These are phyloP conservation scores for Meloidogyne floridensis DNA, from an alignment of 1,140 invertebrate species.

Conservation along the genomic window DNA sequence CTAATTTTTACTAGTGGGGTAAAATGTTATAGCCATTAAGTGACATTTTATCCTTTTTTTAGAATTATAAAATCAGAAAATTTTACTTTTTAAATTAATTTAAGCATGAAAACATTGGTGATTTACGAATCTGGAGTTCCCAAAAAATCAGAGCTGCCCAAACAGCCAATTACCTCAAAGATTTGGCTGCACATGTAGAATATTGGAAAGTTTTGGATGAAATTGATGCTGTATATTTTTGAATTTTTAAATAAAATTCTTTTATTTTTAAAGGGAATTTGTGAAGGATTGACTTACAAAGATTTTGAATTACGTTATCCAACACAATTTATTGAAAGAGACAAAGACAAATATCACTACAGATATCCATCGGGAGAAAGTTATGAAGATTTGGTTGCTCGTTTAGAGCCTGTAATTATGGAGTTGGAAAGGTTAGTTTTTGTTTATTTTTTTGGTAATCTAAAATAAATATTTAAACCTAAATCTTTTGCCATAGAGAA, in stretches of 20 bases:
- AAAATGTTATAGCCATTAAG: too few species aligned
- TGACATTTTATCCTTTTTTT: neutral
- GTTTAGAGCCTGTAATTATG: constrained; percentile 97
- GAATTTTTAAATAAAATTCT: constrained; percentile 25
- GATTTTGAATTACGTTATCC: constrained; percentile 93
- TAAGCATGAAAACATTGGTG: constrained; percentile 76
- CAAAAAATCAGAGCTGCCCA: constrained; percentile 94
- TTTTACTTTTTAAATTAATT: constrained; percentile 16
- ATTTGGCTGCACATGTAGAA: constrained; percentile 81
- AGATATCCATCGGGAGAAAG: constrained; percentile 90
- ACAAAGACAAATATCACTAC: constrained; percentile 97
- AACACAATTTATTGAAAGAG: constrained; percentile 89
- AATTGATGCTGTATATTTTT: constrained; percentile 83
- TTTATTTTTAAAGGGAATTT: constrained; percentile 79
- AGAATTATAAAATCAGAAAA: too few species aligned
- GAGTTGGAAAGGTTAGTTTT: constrained; percentile 77
- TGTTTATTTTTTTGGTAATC: too few species aligned
- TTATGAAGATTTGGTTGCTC: constrained; percentile 92
- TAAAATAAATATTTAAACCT: too few species aligned
- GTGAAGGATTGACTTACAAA: constrained; percentile 98
- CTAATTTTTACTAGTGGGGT: too few species aligned
- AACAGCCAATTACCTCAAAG: constrained; percentile 82
- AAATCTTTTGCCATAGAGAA: too few species aligned
- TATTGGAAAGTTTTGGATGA: constrained; percentile 96
- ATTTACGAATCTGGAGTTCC: constrained; percentile 94